Evolutionary conservation across 2,797 vertebrate species (phyloP).

Genomic region (Acrossocheilus fasciatus): DNA sequence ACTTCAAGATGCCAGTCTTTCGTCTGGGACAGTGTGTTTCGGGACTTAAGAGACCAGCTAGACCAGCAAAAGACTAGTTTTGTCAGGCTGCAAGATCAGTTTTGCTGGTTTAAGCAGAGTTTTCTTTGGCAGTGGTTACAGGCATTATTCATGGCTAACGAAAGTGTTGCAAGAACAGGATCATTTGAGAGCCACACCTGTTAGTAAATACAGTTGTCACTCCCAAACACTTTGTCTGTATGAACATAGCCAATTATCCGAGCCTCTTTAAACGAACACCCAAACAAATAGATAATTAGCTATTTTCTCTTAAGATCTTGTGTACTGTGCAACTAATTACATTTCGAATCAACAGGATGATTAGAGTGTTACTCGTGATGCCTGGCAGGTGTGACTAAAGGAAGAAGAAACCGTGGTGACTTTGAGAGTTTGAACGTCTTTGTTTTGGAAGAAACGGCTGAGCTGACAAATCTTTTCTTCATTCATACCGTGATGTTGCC

Average conservation of each 20-base stretch:
- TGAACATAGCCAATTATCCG: slow-evolving; percentile 13
- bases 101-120: neutral
- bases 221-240: slow-evolving; percentile 22
- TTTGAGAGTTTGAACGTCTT: slow-evolving; percentile 52
- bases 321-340: slow-evolving; percentile 32
- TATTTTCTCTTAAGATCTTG: slow-evolving; percentile 31
- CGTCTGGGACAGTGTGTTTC: no score
- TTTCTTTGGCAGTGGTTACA: neutral
- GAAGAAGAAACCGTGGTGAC: slow-evolving; percentile 26
- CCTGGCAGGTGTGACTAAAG: slow-evolving; percentile 29
- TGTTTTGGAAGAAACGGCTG: slow-evolving; percentile 55
- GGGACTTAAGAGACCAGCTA: neutral
- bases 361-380: slow-evolving; percentile 15
- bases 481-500: slow-evolving; percentile 54
- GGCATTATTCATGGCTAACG: neutral
- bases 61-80: neutral
- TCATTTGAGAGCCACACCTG: slow-evolving; percentile 5
- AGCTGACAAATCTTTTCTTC: slow-evolving; percentile 54
- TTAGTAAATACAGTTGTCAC: slow-evolving; percentile 9
- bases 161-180: neutral
- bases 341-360: slow-evolving; percentile 15
- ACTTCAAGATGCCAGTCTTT: no score
- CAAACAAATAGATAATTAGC: slow-evolving; percentile 24
- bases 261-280: slow-evolving; percentile 10
- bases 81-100: neutral